Base-by-base conservation (phyloP, 2,888 invertebrate genomes). In the Helobdella robusta region DNA sequence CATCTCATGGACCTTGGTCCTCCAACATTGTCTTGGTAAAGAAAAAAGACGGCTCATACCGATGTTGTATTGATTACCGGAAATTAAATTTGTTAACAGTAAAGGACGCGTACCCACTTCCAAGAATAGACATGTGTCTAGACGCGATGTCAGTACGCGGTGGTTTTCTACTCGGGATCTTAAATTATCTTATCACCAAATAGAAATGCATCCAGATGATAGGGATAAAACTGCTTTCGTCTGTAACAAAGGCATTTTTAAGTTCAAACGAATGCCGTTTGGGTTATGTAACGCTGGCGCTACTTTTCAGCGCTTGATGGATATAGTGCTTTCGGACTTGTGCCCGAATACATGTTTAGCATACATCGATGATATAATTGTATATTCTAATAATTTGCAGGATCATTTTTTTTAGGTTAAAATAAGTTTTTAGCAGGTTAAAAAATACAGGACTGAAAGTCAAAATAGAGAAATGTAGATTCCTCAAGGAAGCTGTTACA, bases 111-210 rank as follows among this genome's bases (percentile, higher is more conserved):
- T 68, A 68, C 48, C 71, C 69, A 1, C 34, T 71, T 3, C 70
- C 71, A 5, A 59, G 44, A n/a, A 66, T 71, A 40, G 64, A 11
- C 54, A 72, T 20, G 20, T 68, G 6, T n/a, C n/a, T n/a, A n/a
- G n/a, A n/a, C n/a, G n/a, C n/a, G n/a, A n/a, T n/a, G n/a, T n/a
- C 0, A 72, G 72, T 1, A 63, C 68, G 2, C 15, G 59, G 15
- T 71, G 63, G 65, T 73, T 72, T 48, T 64, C 59, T 20, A 64
- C 64, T 1, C 62, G 72, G 8, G 73, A 73, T 63, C 58, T 72
- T 11, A 63, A 44, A 8, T 48, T 56, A 11, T 70, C 71, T 8
- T 73, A 73, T 61, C 72, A 69, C 70, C 73, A 73, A 54, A 68
- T 73, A 1, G 69, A 65, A 15, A n/a, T 68, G 4, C 34, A 32